These are phyloP conservation scores for Hemicentrotus pulcherrimus DNA, from an alignment of 35 echinoderm and acorn worm genomes.

Conservation along the genomic window DNA sequence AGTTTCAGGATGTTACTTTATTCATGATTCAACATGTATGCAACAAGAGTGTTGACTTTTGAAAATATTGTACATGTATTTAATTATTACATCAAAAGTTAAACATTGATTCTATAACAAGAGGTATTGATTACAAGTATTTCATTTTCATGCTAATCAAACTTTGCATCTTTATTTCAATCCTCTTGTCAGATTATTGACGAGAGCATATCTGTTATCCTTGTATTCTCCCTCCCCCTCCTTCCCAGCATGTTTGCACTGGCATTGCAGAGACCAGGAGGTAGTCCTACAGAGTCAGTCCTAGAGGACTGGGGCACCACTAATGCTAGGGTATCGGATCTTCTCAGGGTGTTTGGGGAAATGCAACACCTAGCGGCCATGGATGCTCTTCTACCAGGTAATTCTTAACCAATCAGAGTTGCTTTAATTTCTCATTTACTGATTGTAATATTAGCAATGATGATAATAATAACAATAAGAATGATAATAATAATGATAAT, in stretches of 20 bases:
- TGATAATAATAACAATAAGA: neutral
- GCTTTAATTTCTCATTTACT: neutral
- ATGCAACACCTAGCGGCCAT: conserved; percentile 44
- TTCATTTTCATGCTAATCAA: too few relatives aligned
- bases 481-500: neutral
- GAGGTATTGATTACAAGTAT: too few relatives aligned
- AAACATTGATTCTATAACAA: too few relatives aligned
- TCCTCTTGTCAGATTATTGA: too few relatives aligned
- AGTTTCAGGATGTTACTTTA: too few relatives aligned
- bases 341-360: conserved; percentile 44
- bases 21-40: too few relatives aligned
- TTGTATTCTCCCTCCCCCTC: neutral
- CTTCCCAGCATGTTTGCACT: conserved; percentile 42
- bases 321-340: conserved; percentile 54
- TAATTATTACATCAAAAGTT: too few relatives aligned
- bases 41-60: too few relatives aligned
- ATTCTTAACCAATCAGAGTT: neutral
- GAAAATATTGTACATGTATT: too few relatives aligned
- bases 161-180: too few relatives aligned
- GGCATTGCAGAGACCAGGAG: conserved; percentile 43
- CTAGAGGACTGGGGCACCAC: conserved; percentile 62
- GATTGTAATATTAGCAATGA: neutral
- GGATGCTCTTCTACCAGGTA: conserved; percentile 61
- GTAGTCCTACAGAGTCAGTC: conserved; percentile 52
- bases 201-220: too few relatives aligned